These are phyloP conservation scores for Saxidomus purpurata DNA, from an alignment of 1,140 invertebrate genomes.

Conservation along the genomic window DNA sequence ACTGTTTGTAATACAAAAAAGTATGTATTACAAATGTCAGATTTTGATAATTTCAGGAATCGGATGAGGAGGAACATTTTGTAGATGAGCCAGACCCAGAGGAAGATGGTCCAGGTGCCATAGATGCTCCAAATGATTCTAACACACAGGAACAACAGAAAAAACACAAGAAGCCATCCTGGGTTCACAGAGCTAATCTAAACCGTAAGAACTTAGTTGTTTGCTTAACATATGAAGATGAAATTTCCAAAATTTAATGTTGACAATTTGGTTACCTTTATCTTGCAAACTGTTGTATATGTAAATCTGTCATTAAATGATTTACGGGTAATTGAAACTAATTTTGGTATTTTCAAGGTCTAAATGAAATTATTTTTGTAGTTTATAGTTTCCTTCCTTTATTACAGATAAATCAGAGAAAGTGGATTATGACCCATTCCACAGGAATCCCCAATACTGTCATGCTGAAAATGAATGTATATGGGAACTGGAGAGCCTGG, in stretches of 20 bases:
- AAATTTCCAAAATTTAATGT: too few species aligned
- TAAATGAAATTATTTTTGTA: too few species aligned
- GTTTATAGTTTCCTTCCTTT: too few species aligned
- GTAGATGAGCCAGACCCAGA: constrained; percentile 81
- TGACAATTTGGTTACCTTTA: too few species aligned
- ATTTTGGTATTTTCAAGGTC: too few species aligned
- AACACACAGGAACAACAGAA: background rate
- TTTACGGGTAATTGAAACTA: too few species aligned
- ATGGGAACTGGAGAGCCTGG: constrained; percentile 91
- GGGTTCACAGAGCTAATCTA: constrained; percentile 83
- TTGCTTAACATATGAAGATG: too few species aligned
- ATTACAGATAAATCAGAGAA: constrained; percentile 71
- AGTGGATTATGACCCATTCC: constrained; percentile 79
- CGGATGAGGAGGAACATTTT: constrained; percentile 86
- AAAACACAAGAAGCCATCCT: constrained; percentile 69
- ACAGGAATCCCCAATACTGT: constrained; percentile 94
- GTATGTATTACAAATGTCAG: background rate
- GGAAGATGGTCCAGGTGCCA: constrained; percentile 49
- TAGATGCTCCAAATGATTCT: constrained; percentile 38
- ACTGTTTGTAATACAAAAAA: too few species aligned
- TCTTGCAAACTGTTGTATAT: too few species aligned
- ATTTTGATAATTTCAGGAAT: constrained; percentile 56
- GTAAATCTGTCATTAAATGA: too few species aligned
- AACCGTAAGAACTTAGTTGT: constrained; percentile 62
- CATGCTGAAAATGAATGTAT: constrained; percentile 91